Conservation (phyloP, 2,797 vertebrate species). For the Ataeniobius toweri region DNA sequence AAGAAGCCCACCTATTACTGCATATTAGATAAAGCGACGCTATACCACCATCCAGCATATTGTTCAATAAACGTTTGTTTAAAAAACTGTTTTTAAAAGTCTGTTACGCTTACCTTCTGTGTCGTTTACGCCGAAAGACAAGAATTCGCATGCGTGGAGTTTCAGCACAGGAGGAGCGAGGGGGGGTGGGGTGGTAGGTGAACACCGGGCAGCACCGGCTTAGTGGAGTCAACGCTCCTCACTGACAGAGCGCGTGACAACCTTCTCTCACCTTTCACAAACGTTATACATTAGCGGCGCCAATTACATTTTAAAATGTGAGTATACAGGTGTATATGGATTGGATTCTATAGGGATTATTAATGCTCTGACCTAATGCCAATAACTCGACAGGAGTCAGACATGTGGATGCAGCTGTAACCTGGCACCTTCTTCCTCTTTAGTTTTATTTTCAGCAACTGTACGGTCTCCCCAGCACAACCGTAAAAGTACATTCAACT, state of each 20-base stretch:
- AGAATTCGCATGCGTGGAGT: conserved; percentile 51
- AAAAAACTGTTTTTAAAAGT: neutral
- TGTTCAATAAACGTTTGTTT: no score
- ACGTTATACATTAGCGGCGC: neutral
- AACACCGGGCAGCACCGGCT: neutral
- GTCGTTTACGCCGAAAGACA: conserved; percentile 42
- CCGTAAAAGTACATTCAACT: no score
- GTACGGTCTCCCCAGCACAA: no score
- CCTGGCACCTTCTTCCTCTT: no score
- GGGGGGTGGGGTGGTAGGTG: no score
- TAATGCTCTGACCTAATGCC: no score
- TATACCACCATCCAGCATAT: accelerated
- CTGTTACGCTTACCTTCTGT: conserved; percentile 67
- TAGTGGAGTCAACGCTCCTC: neutral
- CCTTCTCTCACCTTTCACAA: neutral
- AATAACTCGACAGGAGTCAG: no score
- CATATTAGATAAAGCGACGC: neutral
- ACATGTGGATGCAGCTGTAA: no score
- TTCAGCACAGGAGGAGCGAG: conserved; percentile 12
- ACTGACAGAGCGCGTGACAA: neutral
- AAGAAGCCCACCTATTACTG: accelerated
- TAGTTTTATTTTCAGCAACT: no score
- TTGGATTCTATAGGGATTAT: no score
- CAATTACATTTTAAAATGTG: no score
- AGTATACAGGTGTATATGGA: no score